Evolutionary conservation across 1,140 invertebrate genomes (phyloP).

Genomic region (Drosophila mauritiana): DNA sequence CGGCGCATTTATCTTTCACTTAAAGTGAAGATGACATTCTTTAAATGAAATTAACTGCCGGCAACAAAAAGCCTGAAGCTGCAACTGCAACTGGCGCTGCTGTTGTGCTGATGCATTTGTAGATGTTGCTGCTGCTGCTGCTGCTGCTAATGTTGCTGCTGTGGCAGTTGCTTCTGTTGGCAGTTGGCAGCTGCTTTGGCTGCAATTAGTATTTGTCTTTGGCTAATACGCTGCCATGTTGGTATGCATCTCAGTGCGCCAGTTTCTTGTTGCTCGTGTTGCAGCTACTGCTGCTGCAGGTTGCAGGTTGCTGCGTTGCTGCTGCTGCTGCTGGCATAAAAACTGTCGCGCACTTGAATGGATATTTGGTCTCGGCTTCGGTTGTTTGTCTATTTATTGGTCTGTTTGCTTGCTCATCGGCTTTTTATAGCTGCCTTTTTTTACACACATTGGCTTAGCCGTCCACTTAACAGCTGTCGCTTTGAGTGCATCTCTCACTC

Average conservation of each 20-base stretch:
- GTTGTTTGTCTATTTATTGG: constrained; percentile 77
- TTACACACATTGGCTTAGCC: constrained; percentile 58
- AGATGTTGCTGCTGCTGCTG: constrained; percentile 31
- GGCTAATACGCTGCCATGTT: constrained; percentile 82
- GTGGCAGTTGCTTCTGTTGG: constrained; percentile 40
- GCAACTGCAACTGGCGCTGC: constrained; percentile 19
- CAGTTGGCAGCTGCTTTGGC: constrained; percentile 60
- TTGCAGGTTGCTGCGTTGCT: constrained; percentile 30
- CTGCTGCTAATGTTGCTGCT: constrained; percentile 15
- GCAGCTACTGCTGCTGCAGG: constrained; percentile 25
- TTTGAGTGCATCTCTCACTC: constrained; percentile 45
- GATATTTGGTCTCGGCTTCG: constrained; percentile 66
- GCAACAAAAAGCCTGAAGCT: constrained; percentile 65
- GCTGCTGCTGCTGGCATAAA: constrained; percentile 50
- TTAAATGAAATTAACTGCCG: constrained; percentile 84
- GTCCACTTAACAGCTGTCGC: constrained; percentile 70
- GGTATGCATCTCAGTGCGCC: constrained; percentile 72
- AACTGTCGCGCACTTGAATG: constrained; percentile 69
- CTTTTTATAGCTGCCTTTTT: constrained; percentile 48
- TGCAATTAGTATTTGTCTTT: constrained; percentile 84
- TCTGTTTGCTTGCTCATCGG: constrained; percentile 66
- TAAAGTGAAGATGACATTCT: constrained; percentile 85
- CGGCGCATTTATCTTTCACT: constrained; percentile 83
- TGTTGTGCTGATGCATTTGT: constrained; percentile 33
- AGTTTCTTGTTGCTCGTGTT: constrained; percentile 49